Percentiles rank a stretch among this genome's conserved stretches.
Evolutionary conservation across 2,113 vertebrate genomes (phyloP).

Genomic region (Thalassoma bifasciatum): DNA sequence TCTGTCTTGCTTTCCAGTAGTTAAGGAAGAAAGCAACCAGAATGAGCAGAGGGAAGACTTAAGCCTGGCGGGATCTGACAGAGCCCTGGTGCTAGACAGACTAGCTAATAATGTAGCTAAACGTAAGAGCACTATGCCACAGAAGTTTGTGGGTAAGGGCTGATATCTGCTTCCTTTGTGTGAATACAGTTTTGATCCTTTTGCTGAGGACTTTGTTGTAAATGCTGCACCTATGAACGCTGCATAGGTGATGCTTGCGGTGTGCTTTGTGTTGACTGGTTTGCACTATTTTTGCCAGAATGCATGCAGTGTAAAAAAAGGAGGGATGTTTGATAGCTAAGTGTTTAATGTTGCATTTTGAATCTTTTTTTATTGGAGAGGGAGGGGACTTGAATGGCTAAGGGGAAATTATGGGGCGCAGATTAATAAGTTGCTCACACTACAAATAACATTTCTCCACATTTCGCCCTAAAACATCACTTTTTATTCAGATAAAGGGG

Average conservation of each 20-base stretch:
- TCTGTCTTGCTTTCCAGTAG: conserved; percentile 96
- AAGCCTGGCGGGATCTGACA: conserved; percentile 95
- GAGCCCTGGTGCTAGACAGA: conserved; percentile 99
- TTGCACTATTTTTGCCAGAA: conserved; percentile 32
- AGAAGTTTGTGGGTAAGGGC: conserved; percentile 99
- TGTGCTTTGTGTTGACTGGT: conserved; percentile 25
- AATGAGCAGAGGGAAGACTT: conserved; percentile 98
- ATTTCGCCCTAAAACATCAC: too few relatives aligned
- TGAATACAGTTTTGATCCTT: conserved; percentile 46
- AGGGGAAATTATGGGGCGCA: too few relatives aligned
- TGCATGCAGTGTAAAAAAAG: conserved; percentile 26
- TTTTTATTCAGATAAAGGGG: too few relatives aligned
- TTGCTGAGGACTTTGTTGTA: conserved; percentile 15
- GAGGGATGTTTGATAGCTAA: conserved; percentile 3
- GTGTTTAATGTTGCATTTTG: conserved; percentile 10
- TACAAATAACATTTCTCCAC: too few relatives aligned
- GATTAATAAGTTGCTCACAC: too few relatives aligned
- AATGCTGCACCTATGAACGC: conserved; percentile 6
- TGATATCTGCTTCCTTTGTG: conserved; percentile 89
- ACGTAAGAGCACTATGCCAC: conserved; percentile 99
- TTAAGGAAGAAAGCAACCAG: conserved; percentile 99
- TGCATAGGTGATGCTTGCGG: conserved; percentile 17
- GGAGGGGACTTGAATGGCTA: not conserved
- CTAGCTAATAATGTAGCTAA: conserved; percentile 99
- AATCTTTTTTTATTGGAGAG: not conserved